phyloP scores from a whole-genome alignment of 2,797 vertebrate genomes.

The Esox lucius region DNA sequence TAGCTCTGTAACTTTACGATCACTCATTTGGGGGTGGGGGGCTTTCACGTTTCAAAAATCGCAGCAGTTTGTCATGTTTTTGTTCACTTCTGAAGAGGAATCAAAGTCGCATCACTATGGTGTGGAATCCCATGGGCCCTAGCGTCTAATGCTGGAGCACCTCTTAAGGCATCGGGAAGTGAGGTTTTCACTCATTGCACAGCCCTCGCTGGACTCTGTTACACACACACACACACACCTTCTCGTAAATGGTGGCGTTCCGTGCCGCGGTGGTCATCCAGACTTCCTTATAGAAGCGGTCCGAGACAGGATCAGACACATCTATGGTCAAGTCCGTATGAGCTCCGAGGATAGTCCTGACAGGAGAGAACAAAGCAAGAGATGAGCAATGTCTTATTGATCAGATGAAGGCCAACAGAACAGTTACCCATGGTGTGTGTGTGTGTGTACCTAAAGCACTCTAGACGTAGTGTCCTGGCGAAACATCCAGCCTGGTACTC shows the following conservation, averaged over 20 bases:
- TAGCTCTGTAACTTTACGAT: too few relatives aligned
- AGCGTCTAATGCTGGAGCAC: too few relatives aligned
- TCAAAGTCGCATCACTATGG: too few relatives aligned
- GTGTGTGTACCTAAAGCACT: constrained; percentile 86
- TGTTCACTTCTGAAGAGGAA: too few relatives aligned
- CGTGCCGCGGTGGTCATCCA: constrained; percentile 93
- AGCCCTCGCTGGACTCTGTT: too few relatives aligned
- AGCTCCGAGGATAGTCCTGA: constrained; percentile 88
- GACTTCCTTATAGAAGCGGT: constrained; percentile 96
- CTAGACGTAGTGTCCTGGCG: constrained; percentile 84
- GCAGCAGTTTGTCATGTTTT: too few relatives aligned
- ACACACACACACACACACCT: constrained; percentile 70
- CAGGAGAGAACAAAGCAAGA: constrained; percentile 14
- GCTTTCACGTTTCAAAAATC: too few relatives aligned
- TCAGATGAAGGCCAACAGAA: neutral
- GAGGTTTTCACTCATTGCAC: too few relatives aligned
- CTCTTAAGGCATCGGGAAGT: too few relatives aligned
- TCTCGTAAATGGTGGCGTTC: constrained; percentile 95
- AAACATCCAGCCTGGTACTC: constrained; percentile 85
- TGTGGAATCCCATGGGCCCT: too few relatives aligned
- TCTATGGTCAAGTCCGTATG: constrained; percentile 80
- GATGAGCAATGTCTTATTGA: neutral
- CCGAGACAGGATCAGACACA: constrained; percentile 89
- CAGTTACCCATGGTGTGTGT: neutral
- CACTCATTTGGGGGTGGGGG: too few relatives aligned